phyloP scores from a whole-genome alignment of 1,140 invertebrate species.

The Zaprionus gabonicus region DNA sequence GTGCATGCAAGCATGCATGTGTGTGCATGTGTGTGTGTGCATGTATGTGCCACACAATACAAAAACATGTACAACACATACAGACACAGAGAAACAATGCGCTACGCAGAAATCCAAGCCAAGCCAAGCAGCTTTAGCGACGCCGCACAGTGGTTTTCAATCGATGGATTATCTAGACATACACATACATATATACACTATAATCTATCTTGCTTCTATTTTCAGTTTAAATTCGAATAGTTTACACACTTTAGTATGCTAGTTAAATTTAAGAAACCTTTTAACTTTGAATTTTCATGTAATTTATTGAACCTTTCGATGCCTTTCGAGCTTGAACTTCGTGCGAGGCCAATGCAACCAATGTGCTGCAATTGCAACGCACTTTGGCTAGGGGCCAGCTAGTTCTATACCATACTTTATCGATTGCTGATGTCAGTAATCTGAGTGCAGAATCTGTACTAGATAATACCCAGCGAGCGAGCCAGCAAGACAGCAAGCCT shows the following conservation, averaged over 20 bases:
- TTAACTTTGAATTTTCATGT: neutral
- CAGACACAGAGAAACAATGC: conserved; percentile 57
- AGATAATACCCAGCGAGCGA: conserved; percentile 37
- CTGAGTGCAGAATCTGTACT: conserved; percentile 60
- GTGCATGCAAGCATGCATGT: conserved; percentile 21
- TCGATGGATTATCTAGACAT: too few relatives aligned
- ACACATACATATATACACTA: neutral
- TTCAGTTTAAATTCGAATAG: neutral
- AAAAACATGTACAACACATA: conserved; percentile 24
- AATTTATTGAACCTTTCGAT: neutral
- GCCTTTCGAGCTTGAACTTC: neutral
- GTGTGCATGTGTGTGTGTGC: neutral
- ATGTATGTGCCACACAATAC: conserved; percentile 11
- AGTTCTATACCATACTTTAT: conserved; percentile 65
- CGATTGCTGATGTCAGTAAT: conserved; percentile 70
- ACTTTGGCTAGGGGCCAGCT: conserved; percentile 68
- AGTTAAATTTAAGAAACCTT: neutral
- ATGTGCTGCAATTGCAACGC: conserved; percentile 52
- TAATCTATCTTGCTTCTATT: neutral
- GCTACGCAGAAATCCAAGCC: conserved; percentile 50
- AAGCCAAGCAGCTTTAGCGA: conserved; percentile 42
- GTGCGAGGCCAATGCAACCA: neutral
- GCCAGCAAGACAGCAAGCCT: neutral
- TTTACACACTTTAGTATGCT: neutral
- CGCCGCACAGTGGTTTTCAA: conserved; percentile 44